These are phyloP conservation scores for Picathartes gymnocephalus DNA, from an alignment of 2,113 vertebrate species.

Conservation along the genomic window DNA sequence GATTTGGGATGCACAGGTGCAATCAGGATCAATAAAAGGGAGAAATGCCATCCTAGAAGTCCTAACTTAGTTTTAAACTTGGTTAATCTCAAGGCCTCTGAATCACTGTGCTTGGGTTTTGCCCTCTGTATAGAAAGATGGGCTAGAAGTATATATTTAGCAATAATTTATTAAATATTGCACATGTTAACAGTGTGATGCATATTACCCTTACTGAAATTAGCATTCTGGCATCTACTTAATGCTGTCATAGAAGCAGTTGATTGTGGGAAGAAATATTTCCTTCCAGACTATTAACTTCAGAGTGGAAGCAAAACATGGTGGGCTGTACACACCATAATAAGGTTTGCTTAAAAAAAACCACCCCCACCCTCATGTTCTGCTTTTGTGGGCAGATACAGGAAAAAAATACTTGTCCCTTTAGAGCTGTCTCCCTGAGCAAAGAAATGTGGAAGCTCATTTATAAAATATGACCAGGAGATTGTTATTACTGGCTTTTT, in stretches of 20 bases:
- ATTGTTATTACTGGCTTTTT: constrained; percentile 41
- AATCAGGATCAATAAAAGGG: not conserved
- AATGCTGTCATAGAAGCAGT: not conserved
- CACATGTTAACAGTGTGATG: not conserved
- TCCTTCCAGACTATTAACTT: not conserved
- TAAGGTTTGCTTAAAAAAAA: not conserved
- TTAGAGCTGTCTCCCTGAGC: constrained; percentile 38
- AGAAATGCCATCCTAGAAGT: not conserved
- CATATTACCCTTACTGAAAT: not conserved
- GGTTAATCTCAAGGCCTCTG: not conserved
- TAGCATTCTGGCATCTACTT: not conserved
- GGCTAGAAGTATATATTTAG: not conserved
- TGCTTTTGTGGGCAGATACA: not conserved
- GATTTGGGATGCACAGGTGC: not conserved
- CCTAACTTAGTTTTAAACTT: not conserved
- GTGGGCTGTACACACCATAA: not conserved
- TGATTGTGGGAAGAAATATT: not conserved
- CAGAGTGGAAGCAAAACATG: not conserved
- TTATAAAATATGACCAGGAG: constrained; percentile 63
- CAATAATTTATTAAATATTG: not conserved
- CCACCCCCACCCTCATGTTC: not conserved
- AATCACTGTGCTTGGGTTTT: not conserved
- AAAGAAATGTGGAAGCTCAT: constrained; percentile 50
- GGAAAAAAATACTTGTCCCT: not conserved
- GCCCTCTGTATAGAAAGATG: not conserved